phyloP scores from a whole-genome alignment of 2,888 invertebrate genomes.

The Caenorhabditis zanzibari region DNA sequence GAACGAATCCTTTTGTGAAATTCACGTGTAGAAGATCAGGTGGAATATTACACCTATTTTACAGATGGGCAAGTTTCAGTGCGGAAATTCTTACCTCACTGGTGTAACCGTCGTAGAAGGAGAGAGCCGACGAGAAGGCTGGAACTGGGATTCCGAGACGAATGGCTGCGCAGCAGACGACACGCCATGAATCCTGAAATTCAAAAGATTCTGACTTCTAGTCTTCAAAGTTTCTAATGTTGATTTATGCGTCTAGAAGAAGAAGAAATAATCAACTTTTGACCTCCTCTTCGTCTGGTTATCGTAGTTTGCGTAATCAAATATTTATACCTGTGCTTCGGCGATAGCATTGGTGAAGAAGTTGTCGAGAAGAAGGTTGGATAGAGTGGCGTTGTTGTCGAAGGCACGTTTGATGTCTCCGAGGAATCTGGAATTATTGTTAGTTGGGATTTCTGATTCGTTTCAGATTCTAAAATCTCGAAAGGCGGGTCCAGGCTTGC shows the following conservation, averaged over 20 bases:
- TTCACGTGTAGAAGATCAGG: slow-evolving; percentile 40
- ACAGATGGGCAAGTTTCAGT: slow-evolving; percentile 10
- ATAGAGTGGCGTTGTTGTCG: slow-evolving; percentile 91
- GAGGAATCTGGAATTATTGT: slow-evolving; percentile 86
- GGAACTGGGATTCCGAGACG: slow-evolving; percentile 94
- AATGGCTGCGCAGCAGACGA: slow-evolving; percentile 88
- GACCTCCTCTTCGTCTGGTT: neutral
- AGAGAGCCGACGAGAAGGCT: slow-evolving; percentile 93
- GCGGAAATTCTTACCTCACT: slow-evolving; percentile 85
- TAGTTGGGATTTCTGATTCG: too few relatives aligned
- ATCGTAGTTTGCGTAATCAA: neutral
- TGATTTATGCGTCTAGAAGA: neutral
- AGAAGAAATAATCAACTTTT: slow-evolving; percentile 7
- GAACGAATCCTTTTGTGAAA: slow-evolving; percentile 41
- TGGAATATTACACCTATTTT: slow-evolving; percentile 22
- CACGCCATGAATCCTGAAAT: slow-evolving; percentile 88
- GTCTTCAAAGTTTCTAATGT: too few relatives aligned
- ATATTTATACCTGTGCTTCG: slow-evolving; percentile 88
- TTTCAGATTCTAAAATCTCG: too few relatives aligned
- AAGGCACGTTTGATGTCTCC: slow-evolving; percentile 95
- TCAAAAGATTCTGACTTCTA: neutral
- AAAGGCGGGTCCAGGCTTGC: too few relatives aligned
- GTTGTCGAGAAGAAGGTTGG: slow-evolving; percentile 93
- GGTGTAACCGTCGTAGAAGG: slow-evolving; percentile 98
- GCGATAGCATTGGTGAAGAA: slow-evolving; percentile 93